Evolutionary conservation across 2,888 invertebrate species (phyloP).

Genomic region (Octodonta nipae): DNA sequence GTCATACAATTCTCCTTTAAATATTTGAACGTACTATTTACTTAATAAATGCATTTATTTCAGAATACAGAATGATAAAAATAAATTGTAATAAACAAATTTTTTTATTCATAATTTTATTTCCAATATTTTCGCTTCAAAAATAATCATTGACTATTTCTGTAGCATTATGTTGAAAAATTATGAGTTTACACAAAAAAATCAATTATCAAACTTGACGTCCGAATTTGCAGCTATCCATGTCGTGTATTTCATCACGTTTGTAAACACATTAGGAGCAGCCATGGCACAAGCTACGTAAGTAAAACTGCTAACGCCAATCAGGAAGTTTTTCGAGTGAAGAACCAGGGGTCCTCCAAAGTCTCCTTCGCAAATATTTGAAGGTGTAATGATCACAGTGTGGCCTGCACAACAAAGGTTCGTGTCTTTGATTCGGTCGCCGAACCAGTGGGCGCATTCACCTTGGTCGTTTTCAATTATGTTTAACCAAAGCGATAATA

Average conservation of each 20-base stretch:
- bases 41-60: no score
- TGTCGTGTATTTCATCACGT: neutral
- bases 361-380: slow-evolving; percentile 1
- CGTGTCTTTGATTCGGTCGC: slow-evolving; percentile 1
- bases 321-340: neutral
- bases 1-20: no score
- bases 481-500: neutral
- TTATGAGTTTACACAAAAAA: no score
- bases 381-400: neutral
- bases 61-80: no score
- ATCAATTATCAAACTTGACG: no score
- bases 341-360: neutral
- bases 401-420: neutral
- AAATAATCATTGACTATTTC: no score
- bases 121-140: no score
- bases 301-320: neutral
- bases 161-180: no score
- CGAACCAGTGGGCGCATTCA: neutral
- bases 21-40: no score
- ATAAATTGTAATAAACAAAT: no score
- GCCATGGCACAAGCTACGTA: neutral
- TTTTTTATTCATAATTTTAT: no score
- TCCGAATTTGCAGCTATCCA: neutral
- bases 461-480: neutral
- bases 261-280: neutral